Evolutionary conservation across 2,797 vertebrate species (phyloP), one percentile per base, ranked within the genome.

Genomic region (Graptemys geographica): DNA sequence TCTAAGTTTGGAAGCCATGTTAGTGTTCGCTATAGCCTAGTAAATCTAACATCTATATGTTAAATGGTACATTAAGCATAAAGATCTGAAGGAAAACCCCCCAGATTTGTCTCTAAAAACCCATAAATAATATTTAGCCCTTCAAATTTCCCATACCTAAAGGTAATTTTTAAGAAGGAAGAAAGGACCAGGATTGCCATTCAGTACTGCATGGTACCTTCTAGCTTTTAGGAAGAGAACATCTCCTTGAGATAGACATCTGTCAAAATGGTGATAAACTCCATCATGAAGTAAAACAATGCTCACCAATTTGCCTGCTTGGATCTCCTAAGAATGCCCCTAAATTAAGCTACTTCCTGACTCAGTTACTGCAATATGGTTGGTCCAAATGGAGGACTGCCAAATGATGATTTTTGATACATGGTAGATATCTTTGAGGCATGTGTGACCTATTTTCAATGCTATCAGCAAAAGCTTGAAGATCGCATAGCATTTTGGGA

Each of bases 11-110:
- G 94, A 89, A 88, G 57, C 5, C 10, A 1, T 55, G 16, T 57
- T 94, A 84, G 81, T 94, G 89, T 93, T 62, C 90, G n/a, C 47
- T 79, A 59, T 49, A 81, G 6, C 11, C 81, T 85, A 49, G 72
- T 53, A 90, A 89, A 94, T 13, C 10, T 74, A 88, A 5, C 15
- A 74, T 15, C 59, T 31, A 33, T 5, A 37, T 93, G 3, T 78
- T 82, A 82, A 92, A 92, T 2, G 15, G n/a, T n/a, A 65, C 16
- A n/a, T 65, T 65, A 65, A 87, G 3, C 41, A 89, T 28, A 89
- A 84, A 57, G 25, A 56, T 51, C 44, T 44, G 44, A 44, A 44
- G 44, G 44, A 44, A 44, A 8, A 1, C 7, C 44, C 7, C 44
- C 44, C 44, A 44, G 31, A 65, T n/a, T 19, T 18, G 62, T 65